These are phyloP conservation scores for Troglohyphantes excavatus DNA, from an alignment of 2,888 invertebrate species.

Conservation along the genomic window DNA sequence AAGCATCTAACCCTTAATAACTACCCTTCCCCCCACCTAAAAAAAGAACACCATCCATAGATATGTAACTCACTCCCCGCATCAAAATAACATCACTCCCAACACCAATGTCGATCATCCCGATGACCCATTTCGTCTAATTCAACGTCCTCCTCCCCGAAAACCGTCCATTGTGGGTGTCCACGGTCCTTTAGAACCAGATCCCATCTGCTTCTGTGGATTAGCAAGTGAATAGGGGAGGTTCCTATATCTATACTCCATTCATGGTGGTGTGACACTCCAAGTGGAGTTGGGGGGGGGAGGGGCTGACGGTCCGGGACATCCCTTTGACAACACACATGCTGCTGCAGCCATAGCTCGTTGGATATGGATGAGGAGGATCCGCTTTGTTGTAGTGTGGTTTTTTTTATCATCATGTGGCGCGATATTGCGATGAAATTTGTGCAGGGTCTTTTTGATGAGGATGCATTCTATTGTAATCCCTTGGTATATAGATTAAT, in stretches of 20 bases:
- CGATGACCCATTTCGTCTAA: neutral
- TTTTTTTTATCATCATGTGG: no score
- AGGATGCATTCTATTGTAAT: no score
- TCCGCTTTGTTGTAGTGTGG: neutral
- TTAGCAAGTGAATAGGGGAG: conserved; percentile 54
- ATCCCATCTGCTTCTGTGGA: conserved; percentile 25
- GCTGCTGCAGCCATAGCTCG: neutral
- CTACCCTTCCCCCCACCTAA: neutral
- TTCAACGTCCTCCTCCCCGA: neutral
- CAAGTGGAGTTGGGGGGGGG: neutral
- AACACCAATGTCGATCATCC: conserved; percentile 32
- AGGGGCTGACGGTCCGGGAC: neutral
- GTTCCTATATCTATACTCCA: conserved; percentile 21
- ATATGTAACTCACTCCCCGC: neutral
- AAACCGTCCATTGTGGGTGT: neutral
- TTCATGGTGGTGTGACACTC: conserved; percentile 50
- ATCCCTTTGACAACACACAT: neutral
- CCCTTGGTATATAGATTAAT: no score
- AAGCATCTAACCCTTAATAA: neutral
- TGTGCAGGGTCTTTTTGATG: no score
- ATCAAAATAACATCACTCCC: conserved; percentile 25
- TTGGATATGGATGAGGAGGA: neutral
- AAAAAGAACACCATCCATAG: conserved; percentile 19
- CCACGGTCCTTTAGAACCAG: neutral
- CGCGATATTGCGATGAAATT: no score